Base-by-base conservation (phyloP, 2,113 vertebrate species). In the Dasyprocta punctata region DNA sequence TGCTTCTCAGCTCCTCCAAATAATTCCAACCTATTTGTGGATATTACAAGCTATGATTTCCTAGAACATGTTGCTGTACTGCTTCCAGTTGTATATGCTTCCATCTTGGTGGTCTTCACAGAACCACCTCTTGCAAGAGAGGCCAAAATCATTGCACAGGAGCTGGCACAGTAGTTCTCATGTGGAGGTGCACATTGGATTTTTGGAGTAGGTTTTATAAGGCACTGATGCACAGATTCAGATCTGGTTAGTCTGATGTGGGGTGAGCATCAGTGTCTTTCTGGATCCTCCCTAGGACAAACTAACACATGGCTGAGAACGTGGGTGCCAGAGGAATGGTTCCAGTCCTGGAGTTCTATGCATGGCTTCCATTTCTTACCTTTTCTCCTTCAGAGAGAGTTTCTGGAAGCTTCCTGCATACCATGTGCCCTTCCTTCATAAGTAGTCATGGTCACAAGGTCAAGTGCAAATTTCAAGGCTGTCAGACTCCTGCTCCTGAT, bases 161-260 rank as follows among this genome's bases (percentile, higher is more conserved):
- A 54, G 10, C 17, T 13, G 2, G 44, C 12, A 7, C 4, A 1
- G 4, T 0, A 28, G 13, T 14, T 38, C 26, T 7, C 9, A 63
- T 3, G 9, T 8, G 5, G 2, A 75, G 26, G 7, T 19, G 2
- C 8, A 49, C 33, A 0, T 19, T 11, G 10, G 52, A 58, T 9
- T 80, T 38, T 20, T 30, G 4, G 11, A 1, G 10, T 8, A 17
- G 41, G 36, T 33, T 7, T 78, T 3, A 61, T 7, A 60, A 24
- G 16, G 44, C 2, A 1, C 49, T n/a, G 28, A 28, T n/a, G 30
- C 4, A 41, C 52, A 47, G 36, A 14, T 47, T 47, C n/a, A 56
- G 78, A 44, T 36, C 47, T 36, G 20, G 26, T 61, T 41, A 49
- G 41, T 11, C 58, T 7, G 24, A 80, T 6, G 13, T 11, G 30